Evolutionary conservation across 2,797 vertebrate species (phyloP).

Genomic region (Periparus ater): DNA sequence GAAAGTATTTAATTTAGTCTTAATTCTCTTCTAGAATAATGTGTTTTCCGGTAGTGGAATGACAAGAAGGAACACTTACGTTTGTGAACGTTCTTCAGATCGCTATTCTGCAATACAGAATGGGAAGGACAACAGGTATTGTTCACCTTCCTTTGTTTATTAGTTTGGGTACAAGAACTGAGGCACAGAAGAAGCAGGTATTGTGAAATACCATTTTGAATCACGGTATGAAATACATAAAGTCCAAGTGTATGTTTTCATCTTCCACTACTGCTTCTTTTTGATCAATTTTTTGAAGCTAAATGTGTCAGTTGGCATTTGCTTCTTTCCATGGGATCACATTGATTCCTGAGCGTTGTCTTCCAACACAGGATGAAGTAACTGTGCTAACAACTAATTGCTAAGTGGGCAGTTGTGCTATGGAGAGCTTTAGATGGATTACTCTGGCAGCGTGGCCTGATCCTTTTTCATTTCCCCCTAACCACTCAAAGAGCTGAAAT

Average conservation of each 20-base stretch:
- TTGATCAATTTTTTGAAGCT: not conserved
- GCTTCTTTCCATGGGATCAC: not conserved
- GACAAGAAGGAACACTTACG: conserved; percentile 90
- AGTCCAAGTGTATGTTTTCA: not conserved
- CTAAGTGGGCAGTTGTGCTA: not conserved
- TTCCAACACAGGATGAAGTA: not conserved
- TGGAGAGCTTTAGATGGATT: not conserved
- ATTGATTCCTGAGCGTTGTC: not conserved
- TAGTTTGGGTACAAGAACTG: not conserved
- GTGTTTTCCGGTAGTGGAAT: conserved; percentile 85
- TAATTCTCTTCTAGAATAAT: conserved; percentile 72
- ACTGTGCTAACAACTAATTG: not conserved
- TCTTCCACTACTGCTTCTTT: not conserved
- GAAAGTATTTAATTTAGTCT: not conserved
- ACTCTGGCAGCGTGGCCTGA: not conserved
- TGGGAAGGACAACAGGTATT: conserved; percentile 95
- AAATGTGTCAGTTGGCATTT: not conserved
- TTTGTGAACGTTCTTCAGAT: conserved; percentile 93
- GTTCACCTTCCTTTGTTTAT: not conserved
- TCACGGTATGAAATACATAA: not conserved
- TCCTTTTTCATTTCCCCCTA: not conserved
- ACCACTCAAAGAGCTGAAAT: not conserved
- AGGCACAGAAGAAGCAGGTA: not conserved
- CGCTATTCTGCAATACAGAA: conserved; percentile 91
- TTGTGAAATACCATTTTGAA: not conserved